A percentile compares a stretch with the other conserved stretches of the same genome.
These are phyloP conservation scores for Colletes collaris DNA, from an alignment of 2,888 invertebrate genomes.

Conservation along the genomic window DNA sequence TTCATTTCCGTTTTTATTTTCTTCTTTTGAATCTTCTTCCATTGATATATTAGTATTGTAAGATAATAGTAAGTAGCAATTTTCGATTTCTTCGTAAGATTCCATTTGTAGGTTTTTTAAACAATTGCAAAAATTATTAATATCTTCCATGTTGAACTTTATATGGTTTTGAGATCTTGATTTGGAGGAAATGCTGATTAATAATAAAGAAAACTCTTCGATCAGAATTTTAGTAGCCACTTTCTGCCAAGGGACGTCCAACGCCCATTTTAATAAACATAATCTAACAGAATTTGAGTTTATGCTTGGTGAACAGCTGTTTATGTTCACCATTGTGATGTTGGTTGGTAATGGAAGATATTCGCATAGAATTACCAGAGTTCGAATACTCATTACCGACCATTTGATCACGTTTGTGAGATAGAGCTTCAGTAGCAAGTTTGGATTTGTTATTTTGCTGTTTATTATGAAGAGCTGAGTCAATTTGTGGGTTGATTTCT, in stretches of 20 bases:
- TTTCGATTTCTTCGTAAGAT: conserved; percentile 63
- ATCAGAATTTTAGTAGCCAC: conserved; percentile 62
- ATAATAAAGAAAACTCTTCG: conserved; percentile 70
- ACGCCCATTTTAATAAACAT: conserved; percentile 73
- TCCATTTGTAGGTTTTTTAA: conserved; percentile 28
- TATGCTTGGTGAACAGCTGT: conserved; percentile 48
- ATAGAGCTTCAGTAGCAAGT: conserved; percentile 81
- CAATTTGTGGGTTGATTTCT: conserved; percentile 81
- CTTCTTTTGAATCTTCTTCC: conserved; percentile 63
- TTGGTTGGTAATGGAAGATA: conserved; percentile 75
- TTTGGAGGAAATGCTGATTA: conserved; percentile 71
- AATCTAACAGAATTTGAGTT: conserved; percentile 68
- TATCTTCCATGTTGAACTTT: conserved; percentile 12
- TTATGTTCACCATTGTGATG: conserved; percentile 58
- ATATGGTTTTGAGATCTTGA: conserved; percentile 27
- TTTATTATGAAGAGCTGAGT: conserved; percentile 81
- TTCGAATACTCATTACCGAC: conserved; percentile 79
- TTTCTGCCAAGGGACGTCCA: conserved; percentile 68
- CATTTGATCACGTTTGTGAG: conserved; percentile 80
- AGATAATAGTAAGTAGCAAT: conserved; percentile 67
- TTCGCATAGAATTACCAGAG: conserved; percentile 80
- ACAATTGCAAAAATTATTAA: conserved; percentile 33
- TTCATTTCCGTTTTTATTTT: conserved; percentile 31
- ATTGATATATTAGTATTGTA: conserved; percentile 65
- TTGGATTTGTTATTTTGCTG: conserved; percentile 76